Evolutionary conservation across 2,888 invertebrate species (phyloP), one percentile per base, ranked within the genome.

Genomic region (Epinotia demarniana): DNA sequence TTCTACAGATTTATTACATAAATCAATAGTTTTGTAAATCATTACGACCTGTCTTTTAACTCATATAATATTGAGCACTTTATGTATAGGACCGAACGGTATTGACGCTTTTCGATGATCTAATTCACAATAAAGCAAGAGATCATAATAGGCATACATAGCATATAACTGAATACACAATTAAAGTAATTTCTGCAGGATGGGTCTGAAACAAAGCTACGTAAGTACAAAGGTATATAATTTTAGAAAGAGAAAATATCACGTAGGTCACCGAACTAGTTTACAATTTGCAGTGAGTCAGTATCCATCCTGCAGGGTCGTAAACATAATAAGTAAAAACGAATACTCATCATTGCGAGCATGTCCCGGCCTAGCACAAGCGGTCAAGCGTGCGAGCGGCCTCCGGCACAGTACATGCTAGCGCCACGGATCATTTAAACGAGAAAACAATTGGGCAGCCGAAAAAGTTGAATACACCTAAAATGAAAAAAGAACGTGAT

Each of bases 401-500:
- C 87, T 90, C 91, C 92, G 85, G 82, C 82, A 88, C 84, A 84
- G 82, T 81, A 87, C 93, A 92, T 92, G 92, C 87, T 85, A 86
- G 83, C 90, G 89, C 88, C 88, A 85, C 85, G 86, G 86, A 88
- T 94, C 94, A 94, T 93, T 94, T 94, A 91, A 94, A 93, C 85
- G 94, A 94, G 94, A 94, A 94, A 90, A 90, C 93, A 89, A 94
- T 93, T 89, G 94, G 94, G 92, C 94, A 94, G 87, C 94, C 94
- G 89, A 94, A 94, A 93, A 94, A 94, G 91, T 92, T 94, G 94
- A 94, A 94, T 89, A 94, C 94, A 94, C 94, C 94, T 94, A 93
- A 94, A 94, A 93, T 91, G 91, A 92, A 92, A 91, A 92, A 87
- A 91, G 90, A 92, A 90, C 81, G 91, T 92, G 93, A 93, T 92